These are phyloP conservation scores for Dyspetes luteomarginatus DNA, from an alignment of 2,888 invertebrate genomes.

Conservation along the genomic window DNA sequence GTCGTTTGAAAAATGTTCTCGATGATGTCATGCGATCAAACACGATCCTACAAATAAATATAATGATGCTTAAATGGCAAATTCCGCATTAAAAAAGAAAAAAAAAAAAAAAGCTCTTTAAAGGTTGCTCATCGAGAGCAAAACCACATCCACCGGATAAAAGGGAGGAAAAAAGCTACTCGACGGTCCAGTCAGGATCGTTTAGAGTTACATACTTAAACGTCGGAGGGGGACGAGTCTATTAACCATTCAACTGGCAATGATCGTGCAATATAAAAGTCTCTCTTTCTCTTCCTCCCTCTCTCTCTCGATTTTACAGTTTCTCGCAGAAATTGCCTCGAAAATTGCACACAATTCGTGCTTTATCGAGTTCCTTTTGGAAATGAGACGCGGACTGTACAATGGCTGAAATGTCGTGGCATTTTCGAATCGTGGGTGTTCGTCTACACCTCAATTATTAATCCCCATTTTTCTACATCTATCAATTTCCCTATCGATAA, in stretches of 20 bases:
- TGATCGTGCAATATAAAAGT: conserved; percentile 10
- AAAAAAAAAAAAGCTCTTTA: background rate
- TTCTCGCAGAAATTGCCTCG: conserved; percentile 24
- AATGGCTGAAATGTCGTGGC: conserved; percentile 43
- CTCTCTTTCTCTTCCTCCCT: background rate
- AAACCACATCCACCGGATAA: conserved; percentile 49
- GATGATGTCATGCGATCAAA: conserved; percentile 26
- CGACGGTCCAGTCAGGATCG: conserved; percentile 30
- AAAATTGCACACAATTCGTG: conserved; percentile 6
- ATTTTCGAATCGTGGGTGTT: conserved; percentile 21
- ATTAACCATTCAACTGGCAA: conserved; percentile 56
- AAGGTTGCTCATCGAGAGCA: conserved; percentile 16
- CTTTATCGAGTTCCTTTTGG: background rate
- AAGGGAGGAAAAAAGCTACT: conserved; percentile 44
- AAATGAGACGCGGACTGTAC: conserved; percentile 8
- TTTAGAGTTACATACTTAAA: conserved; percentile 44
- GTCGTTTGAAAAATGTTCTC: conserved; percentile 29
- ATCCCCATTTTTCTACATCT: background rate
- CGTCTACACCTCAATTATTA: background rate
- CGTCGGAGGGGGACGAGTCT: conserved; percentile 48
- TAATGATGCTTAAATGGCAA: background rate
- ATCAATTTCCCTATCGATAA: background rate
- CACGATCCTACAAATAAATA: background rate
- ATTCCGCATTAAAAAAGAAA: background rate
- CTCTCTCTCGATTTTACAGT: background rate